Conservation (phyloP, 2,888 invertebrate species). For the Leucozona laternaria region DNA sequence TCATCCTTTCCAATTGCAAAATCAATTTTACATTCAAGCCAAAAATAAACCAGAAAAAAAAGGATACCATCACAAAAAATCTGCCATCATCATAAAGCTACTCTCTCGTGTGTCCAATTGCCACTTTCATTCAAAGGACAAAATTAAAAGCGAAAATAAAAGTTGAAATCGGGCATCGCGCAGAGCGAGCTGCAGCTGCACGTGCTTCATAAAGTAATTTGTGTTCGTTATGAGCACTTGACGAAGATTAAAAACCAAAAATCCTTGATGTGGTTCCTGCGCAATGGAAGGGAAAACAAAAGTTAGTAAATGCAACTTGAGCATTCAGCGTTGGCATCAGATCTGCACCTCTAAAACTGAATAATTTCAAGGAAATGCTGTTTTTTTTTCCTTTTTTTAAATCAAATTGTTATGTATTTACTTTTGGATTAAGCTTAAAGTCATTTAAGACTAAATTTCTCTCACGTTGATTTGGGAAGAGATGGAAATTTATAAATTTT, state of each 20-base stretch:
- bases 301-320: background rate
- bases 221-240: constrained; percentile 18
- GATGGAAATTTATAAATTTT: background rate
- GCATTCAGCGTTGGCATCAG: background rate
- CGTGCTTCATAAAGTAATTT: constrained; percentile 4
- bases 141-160: constrained; percentile 2
- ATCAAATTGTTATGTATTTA: background rate
- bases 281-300: background rate
- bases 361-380: background rate
- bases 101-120: background rate
- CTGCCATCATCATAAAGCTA: background rate
- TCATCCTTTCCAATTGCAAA: background rate
- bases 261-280: background rate
- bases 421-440: background rate
- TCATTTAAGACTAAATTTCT: background rate
- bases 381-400: background rate
- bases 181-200: background rate
- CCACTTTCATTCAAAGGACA: background rate
- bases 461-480: background rate
- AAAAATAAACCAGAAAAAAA: background rate
- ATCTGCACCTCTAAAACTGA: background rate
- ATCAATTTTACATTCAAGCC: constrained; percentile 4
- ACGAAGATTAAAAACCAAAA: constrained; percentile 6
- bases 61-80: background rate
- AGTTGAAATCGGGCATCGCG: background rate